Conservation (phyloP, 2,113 vertebrate genomes). For the Sebastes schlegelii region DNA sequence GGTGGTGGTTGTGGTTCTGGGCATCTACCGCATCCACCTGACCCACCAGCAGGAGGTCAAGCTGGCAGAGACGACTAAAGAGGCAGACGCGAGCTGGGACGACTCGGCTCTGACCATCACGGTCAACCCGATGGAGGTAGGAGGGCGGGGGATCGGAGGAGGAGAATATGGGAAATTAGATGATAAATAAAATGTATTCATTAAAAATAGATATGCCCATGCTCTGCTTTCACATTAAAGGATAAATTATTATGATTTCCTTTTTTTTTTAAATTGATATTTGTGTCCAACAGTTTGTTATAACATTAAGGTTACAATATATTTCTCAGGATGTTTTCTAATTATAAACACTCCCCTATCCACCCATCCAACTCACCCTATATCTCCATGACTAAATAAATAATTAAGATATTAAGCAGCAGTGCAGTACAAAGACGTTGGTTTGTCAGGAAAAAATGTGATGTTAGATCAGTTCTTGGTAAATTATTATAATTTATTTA, state of each 20-base stretch:
- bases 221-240: neutral
- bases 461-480: too few relatives aligned
- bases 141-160: neutral
- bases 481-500: too few relatives aligned
- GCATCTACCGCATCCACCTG: constrained; percentile 89
- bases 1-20: constrained; percentile 89
- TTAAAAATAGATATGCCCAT: neutral
- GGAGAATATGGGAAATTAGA: neutral
- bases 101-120: constrained; percentile 95
- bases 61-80: constrained; percentile 82
- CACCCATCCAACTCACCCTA: too few relatives aligned
- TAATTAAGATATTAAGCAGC: too few relatives aligned
- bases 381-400: too few relatives aligned
- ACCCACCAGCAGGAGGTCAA: constrained; percentile 86
- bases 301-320: too few relatives aligned
- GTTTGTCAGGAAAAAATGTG: too few relatives aligned
- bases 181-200: neutral
- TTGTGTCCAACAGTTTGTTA: too few relatives aligned
- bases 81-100: constrained; percentile 90
- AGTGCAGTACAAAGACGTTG: too few relatives aligned
- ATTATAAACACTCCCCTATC: too few relatives aligned
- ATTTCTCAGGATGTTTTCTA: too few relatives aligned
- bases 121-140: constrained; percentile 97
- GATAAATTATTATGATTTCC: neutral
- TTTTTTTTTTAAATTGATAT: neutral